Base-by-base conservation (phyloP, 2,888 invertebrate genomes). In the Nephrotoma flavescens region DNA sequence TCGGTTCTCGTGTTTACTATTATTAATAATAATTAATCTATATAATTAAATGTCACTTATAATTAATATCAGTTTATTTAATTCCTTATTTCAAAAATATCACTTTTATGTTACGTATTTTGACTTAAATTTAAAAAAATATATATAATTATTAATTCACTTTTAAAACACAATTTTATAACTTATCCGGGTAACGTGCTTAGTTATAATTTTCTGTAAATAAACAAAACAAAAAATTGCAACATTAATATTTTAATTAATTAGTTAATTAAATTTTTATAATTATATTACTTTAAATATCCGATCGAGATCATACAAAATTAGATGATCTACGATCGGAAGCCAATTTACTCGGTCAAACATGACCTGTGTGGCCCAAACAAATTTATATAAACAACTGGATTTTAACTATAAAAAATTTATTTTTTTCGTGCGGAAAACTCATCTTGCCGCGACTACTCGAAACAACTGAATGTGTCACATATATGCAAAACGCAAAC, bases 1-100 rank as follows among this genome's bases (percentile, higher is more conserved):
- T 83, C 7, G 15, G 83, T 83, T 86, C 87, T 87, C 31, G 42
- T 86, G 87, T 87, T 9, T 47, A 47, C 9, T n/a, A 52, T 31
- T 31, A 31, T 52, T 52, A 71, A 86, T 85, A 87, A 87, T 86
- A 52, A 52, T 52, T 52, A 52, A 52, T 52, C 52, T 52, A 52
- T 15, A 52, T 52, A 52, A 15, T 86, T 86, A 87, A 86, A 11
- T 47, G 9, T 83, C 83, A 15, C 86, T 47, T 45, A 44, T 84
- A 86, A 19, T 47, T 47, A 45, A 45, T 86, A 47, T 15, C 15
- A 52, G 47, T 86, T 86, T 86, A 41, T 44, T 47, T 86, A 31
- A 41, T 85, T 85, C 15, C 42, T 42, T 85, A 85, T 85, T 85
- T 85, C 9, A 31, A 71, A 71, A 71, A 71, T 71, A 71, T 71